Evolutionary conservation across 1,140 invertebrate species (phyloP).

Genomic region (Bombus huntii): DNA sequence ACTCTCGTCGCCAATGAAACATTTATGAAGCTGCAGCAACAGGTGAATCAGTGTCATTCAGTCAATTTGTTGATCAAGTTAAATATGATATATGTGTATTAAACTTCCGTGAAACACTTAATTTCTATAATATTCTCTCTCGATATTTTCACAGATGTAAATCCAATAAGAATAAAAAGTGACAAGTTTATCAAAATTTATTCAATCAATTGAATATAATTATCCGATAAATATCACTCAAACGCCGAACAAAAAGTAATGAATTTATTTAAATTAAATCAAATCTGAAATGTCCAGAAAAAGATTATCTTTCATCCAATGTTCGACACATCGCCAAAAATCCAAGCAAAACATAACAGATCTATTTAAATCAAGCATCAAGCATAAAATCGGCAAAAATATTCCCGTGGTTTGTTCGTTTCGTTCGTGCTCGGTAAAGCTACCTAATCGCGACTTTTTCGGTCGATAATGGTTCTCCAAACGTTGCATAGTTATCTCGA

Average conservation of each 20-base stretch:
- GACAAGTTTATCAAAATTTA: not conserved
- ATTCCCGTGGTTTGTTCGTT: not conserved
- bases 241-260: too few relatives aligned
- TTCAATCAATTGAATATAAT: not conserved
- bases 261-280: too few relatives aligned
- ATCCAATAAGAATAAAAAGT: not conserved
- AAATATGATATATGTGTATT: not conserved
- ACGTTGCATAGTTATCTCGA: slow-evolving; percentile 59
- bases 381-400: not conserved
- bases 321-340: too few relatives aligned
- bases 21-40: slow-evolving; percentile 4
- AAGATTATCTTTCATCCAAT: too few relatives aligned
- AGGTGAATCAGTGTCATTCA: not conserved
- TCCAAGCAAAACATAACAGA: not conserved
- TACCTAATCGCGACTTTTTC: slow-evolving; percentile 30
- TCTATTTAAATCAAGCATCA: too few relatives aligned
- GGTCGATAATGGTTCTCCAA: slow-evolving; percentile 44
- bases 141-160: not conserved
- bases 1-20: not conserved
- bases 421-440: not conserved
- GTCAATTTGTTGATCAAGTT: not conserved
- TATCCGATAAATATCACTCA: too few relatives aligned
- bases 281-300: too few relatives aligned
- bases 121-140: not conserved
- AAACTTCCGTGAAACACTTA: not conserved